Conservation (phyloP, 1,140 invertebrate genomes). For the Drosophila varians region DNA sequence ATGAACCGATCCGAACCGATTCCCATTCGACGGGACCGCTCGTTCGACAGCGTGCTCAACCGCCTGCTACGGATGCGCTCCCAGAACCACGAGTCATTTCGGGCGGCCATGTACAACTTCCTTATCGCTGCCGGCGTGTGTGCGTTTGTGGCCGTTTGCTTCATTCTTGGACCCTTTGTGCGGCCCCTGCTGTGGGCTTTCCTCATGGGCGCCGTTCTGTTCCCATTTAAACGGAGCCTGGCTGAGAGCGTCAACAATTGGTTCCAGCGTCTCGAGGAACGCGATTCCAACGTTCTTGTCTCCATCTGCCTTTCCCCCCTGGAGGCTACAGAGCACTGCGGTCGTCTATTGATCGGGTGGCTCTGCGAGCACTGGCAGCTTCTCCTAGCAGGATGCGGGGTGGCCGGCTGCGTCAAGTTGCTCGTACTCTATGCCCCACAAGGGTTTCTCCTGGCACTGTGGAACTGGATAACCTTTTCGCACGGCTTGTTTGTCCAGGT, state of each 20-base stretch:
- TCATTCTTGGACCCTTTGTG: conserved; percentile 93
- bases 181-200: conserved; percentile 97
- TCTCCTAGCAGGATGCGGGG: conserved; percentile 78
- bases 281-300: conserved; percentile 86
- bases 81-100: conserved; percentile 85
- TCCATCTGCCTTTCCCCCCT: conserved; percentile 89
- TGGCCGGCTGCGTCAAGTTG: conserved; percentile 69
- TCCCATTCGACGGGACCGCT: conserved; percentile 75
- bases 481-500: conserved; percentile 83
- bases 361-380: conserved; percentile 85
- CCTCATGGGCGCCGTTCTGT: conserved; percentile 93
- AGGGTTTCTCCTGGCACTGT: conserved; percentile 84
- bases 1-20: conserved; percentile 78
- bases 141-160: conserved; percentile 90
- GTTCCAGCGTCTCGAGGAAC: conserved; percentile 86
- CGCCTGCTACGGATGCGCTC: conserved; percentile 69
- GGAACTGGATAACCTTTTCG: conserved; percentile 83
- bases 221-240: conserved; percentile 91
- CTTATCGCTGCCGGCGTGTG: conserved; percentile 90
- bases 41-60: conserved; percentile 80
- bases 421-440: conserved; percentile 85
- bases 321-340: conserved; percentile 87
- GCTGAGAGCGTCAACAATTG: conserved; percentile 88
- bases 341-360: conserved; percentile 87
- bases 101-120: conserved; percentile 94